phyloP scores from a whole-genome alignment of 2,797 vertebrate species.

The Schizopygopsis pylzovi region DNA sequence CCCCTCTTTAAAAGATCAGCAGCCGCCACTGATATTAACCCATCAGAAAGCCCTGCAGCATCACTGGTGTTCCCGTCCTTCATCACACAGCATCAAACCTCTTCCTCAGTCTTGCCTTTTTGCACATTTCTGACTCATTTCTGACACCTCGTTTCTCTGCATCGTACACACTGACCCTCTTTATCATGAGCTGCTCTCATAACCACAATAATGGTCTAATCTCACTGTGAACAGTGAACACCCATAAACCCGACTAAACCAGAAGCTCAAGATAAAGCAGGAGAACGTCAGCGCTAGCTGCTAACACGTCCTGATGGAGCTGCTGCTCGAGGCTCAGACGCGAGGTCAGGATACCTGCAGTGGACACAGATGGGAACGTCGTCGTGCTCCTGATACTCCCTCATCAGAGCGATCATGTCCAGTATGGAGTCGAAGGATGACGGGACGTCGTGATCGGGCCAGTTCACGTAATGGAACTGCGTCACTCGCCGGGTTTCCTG shows the following conservation, averaged over 20 bases:
- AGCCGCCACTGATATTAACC: too few species aligned
- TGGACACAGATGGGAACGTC: slow-evolving; percentile 93
- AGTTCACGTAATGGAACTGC: slow-evolving; percentile 98
- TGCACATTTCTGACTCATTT: too few species aligned
- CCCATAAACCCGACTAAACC: neutral
- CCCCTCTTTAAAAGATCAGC: too few species aligned
- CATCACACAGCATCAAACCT: too few species aligned
- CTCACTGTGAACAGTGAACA: too few species aligned
- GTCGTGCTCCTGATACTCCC: slow-evolving; percentile 92
- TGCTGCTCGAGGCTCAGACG: slow-evolving; percentile 16
- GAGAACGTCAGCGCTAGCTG: neutral
- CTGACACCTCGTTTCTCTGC: too few species aligned
- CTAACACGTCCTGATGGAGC: neutral
- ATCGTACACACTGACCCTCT: too few species aligned
- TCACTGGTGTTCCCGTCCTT: too few species aligned
- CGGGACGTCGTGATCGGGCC: slow-evolving; percentile 99
- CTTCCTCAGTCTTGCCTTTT: too few species aligned
- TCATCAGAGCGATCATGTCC: slow-evolving; percentile 98
- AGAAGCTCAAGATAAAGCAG: neutral
- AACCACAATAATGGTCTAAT: too few species aligned
- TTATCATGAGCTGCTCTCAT: too few species aligned
- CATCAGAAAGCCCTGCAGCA: neutral
- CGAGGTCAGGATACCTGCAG: slow-evolving; percentile 80
- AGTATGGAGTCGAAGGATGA: slow-evolving; percentile 98
- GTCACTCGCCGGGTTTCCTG: slow-evolving; percentile 91